Conservation (phyloP, 1,140 invertebrate genomes). For the Aphis craccivora region DNA sequence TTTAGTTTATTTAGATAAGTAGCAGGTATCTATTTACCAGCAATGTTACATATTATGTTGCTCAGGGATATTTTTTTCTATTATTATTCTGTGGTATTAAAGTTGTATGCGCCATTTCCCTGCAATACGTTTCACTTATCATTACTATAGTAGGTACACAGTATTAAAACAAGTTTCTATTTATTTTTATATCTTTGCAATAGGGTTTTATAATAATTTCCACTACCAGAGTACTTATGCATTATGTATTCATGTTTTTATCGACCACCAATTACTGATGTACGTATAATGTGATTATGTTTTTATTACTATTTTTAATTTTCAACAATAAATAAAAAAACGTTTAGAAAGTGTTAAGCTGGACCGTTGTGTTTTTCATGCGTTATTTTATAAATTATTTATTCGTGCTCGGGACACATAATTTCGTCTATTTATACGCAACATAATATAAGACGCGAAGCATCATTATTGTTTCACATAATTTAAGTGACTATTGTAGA, state of each 20-base stretch:
- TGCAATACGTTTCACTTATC: neutral
- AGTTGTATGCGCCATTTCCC: neutral
- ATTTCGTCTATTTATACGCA: neutral
- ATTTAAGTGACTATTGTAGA: neutral
- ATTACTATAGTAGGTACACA: neutral
- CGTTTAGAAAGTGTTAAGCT: neutral
- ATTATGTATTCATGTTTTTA: neutral
- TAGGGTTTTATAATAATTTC: neutral
- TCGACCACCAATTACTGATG: neutral
- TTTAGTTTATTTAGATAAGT: neutral
- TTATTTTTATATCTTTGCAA: neutral
- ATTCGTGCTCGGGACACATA: neutral
- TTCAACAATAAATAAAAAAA: neutral
- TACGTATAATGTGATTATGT: neutral
- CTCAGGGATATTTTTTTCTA: neutral
- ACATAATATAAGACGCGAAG: neutral
- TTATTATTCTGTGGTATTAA: neutral
- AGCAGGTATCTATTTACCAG: neutral
- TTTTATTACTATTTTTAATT: neutral
- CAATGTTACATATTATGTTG: neutral
- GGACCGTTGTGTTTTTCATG: neutral
- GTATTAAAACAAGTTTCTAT: constrained; percentile 16
- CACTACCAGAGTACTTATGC: neutral
- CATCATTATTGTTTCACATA: neutral
- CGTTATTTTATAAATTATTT: neutral